Evolutionary conservation across 2,888 invertebrate genomes (phyloP).

Genomic region (Hypena proboscidalis): DNA sequence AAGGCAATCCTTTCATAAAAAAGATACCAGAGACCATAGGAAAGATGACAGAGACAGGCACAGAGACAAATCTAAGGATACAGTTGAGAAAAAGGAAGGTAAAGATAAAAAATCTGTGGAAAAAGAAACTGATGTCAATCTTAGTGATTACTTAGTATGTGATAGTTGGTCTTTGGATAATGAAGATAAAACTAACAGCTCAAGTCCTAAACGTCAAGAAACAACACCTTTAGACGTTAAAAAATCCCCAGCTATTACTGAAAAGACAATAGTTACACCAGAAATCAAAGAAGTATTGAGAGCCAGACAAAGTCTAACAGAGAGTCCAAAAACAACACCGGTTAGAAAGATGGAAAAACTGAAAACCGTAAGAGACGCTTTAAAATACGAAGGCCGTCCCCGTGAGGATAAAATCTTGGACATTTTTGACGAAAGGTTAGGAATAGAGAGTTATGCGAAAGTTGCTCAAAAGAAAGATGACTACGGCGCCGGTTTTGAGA

Average conservation of each 20-base stretch:
- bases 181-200: conserved; percentile 63
- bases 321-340: conserved; percentile 40
- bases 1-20: conserved; percentile 30
- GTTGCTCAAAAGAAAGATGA: conserved; percentile 43
- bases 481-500: conserved; percentile 56
- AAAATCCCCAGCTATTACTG: conserved; percentile 18
- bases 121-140: conserved; percentile 69
- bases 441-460: conserved; percentile 54
- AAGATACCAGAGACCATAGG: conserved; percentile 37
- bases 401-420: conserved; percentile 71
- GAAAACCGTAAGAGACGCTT: conserved; percentile 73
- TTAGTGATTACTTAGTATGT: conserved; percentile 76
- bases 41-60: conserved; percentile 41
- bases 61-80: conserved; percentile 43
- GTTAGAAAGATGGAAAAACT: conserved; percentile 58
- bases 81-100: conserved; percentile 37
- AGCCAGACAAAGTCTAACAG: conserved; percentile 35
- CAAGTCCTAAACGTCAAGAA: conserved; percentile 53
- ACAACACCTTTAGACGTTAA: neutral
- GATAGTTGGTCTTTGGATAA: conserved; percentile 81
- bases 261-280: conserved; percentile 33
- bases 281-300: conserved; percentile 34
- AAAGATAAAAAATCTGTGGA: conserved; percentile 28
- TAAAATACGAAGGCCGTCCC: conserved; percentile 75
- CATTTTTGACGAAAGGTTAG: conserved; percentile 61